These are phyloP conservation scores for Dendrolimus kikuchii DNA, from an alignment of 1,140 invertebrate genomes.

Conservation along the genomic window DNA sequence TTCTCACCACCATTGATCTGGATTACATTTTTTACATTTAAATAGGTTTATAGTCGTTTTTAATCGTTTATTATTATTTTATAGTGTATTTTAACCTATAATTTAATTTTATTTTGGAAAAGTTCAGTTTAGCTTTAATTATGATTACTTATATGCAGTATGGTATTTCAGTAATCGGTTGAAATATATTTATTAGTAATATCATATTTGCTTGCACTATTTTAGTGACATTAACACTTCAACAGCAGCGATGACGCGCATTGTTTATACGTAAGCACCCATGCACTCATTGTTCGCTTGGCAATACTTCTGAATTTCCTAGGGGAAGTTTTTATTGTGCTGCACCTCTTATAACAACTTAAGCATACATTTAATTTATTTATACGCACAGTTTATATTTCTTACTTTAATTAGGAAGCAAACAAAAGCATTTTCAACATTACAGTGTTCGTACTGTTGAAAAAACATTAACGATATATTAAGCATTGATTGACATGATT, in stretches of 20 bases:
- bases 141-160: neutral
- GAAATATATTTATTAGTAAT: neutral
- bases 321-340: conserved; percentile 38
- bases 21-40: no score
- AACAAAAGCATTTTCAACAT: no score
- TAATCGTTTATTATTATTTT: no score
- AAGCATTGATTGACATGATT: no score
- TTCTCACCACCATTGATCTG: no score
- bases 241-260: conserved; percentile 47
- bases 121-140: neutral
- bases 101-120: neutral
- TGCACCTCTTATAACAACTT: conserved; percentile 28
- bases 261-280: conserved; percentile 62
- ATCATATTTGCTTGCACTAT: conserved; percentile 20
- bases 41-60: no score
- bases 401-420: no score
- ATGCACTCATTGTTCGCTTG: conserved; percentile 52
- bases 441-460: no score
- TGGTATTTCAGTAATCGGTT: neutral
- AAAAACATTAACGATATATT: no score
- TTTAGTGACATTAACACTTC: conserved; percentile 42
- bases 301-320: conserved; percentile 55
- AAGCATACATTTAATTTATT: conserved; percentile 17
- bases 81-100: no score
- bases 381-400: neutral